Evolutionary conservation across 2,113 vertebrate genomes (phyloP), one percentile per base, ranked within the genome.

Genomic region (Antechinus stuartii): DNA sequence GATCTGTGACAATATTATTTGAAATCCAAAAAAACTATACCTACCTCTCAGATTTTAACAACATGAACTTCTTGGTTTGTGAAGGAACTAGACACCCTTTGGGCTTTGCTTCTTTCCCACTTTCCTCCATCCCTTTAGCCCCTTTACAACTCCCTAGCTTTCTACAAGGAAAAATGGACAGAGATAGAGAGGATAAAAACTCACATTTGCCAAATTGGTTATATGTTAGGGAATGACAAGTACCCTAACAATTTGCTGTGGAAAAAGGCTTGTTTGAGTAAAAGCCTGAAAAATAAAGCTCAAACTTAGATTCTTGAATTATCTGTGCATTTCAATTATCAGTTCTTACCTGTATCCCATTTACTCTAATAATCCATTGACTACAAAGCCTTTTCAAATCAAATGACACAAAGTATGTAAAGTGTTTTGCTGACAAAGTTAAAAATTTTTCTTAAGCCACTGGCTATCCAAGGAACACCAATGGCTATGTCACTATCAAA

Each of bases 11-110:
- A n/a, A 93, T 84, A 55, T 57, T 56, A 46, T 91, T 56, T 90
- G 30, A 8, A 49, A 93, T 92, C 61, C 54, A 89, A 94, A 90
- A 46, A 49, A 23, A 12, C n/a, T 2, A 94, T 91, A 68, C 68
- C 95, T 89, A 94, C 94, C 7, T 54, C 68, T 89, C 90, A 49
- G 30, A 91, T 47, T 46, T 76, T 54, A 30, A 46, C n/a, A 57
- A 96, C 0, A 49, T 16, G 92, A 93, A 93, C 54, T 92, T 92
- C 90, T 96, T n/a, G 68, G 91, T 54, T 11, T 19, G 93, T 89
- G 46, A 91, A 47, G 68, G 89, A 54, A 49, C 54, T 84, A 92
- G 96, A 91, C 26, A 8, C 30, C 30, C 16, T 30, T 2, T n/a
- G 35, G 68, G 55, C 93, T 61, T 95, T 49, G 54, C 22, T 90